Base-by-base conservation (phyloP, 2,797 vertebrate genomes). In the Adelosebastes latens region DNA sequence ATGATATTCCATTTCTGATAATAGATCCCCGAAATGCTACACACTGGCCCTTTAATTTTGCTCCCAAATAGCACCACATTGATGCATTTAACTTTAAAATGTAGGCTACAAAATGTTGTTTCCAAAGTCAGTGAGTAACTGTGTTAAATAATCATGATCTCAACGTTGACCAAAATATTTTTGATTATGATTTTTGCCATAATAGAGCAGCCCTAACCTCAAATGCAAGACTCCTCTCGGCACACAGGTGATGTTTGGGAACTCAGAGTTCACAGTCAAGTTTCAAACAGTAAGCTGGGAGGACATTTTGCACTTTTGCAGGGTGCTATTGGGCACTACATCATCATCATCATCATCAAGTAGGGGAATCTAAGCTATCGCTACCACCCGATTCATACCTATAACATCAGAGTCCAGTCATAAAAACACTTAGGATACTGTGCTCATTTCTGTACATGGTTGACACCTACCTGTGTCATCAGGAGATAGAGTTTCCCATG, bases 401-500 rank as follows among this genome's bases (percentile, higher is more conserved):
- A 13, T 1, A 58, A 31, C 62, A 61, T 36, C 24, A n/a, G 53
- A 67, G 24, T 31, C 32, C 11, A 24, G 3, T 3, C 4, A 8
- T 67, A 59, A 55, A 73, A 52, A n/a, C 52, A 39, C 11, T 36
- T 29, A 10, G 56, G 36, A 63, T 2, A 6, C 11, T 2, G 27
- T 25, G n/a, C 2, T 8, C 2, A 20, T 22, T 27, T 46, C 3
- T 36, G 14, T 8, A 11, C 24, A 29, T 13, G 59, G 25, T 0
- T 0, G 4, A 32, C 29, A 61, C 92, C 27, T 75, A 99, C 98
- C 95, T 99, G 98, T 55, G 97, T 97, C 84, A 96, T 95, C 3
- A 99, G 95, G 86, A 99, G 97, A 85, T 96, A 97, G n/a, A 99
- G 96, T 66, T 99, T 99, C 67, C 98, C 99, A 1, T 99, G 96